Percentiles rank a stretch among this genome's conserved stretches.
These are phyloP conservation scores for Chionomys nivalis DNA, from an alignment of 2,113 vertebrate species.

Conservation along the genomic window DNA sequence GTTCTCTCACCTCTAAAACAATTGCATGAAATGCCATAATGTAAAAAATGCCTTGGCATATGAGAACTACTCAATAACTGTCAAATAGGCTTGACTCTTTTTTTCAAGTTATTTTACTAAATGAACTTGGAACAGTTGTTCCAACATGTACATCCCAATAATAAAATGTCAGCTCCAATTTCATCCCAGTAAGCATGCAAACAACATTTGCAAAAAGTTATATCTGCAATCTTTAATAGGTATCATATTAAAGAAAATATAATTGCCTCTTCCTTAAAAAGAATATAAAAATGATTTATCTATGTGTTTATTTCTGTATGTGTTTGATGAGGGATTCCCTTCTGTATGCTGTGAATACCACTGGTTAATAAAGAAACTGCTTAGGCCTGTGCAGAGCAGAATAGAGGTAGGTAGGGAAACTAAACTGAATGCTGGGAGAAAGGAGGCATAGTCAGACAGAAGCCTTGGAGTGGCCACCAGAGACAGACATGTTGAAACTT, in stretches of 20 bases:
- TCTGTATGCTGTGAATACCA: no score
- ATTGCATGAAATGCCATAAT: not conserved
- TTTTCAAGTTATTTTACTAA: not conserved
- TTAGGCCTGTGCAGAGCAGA: no score
- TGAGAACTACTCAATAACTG: not conserved
- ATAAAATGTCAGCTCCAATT: not conserved
- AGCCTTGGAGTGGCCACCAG: no score
- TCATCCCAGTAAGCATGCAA: not conserved
- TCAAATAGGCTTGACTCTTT: not conserved
- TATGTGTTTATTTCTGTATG: not conserved
- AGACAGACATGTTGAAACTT: no score
- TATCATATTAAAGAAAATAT: not conserved
- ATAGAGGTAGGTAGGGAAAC: no score
- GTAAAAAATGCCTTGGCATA: not conserved
- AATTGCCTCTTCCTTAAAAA: not conserved
- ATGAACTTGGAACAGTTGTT: not conserved
- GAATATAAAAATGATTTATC: not conserved
- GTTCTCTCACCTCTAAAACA: not conserved
- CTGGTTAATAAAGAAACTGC: no score
- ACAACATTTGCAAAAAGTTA: not conserved
- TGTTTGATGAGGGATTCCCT: no score
- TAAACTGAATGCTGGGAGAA: no score
- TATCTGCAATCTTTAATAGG: not conserved
- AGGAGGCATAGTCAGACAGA: no score
- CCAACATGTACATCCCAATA: not conserved